Evolutionary conservation across 2,888 invertebrate genomes (phyloP).

Genomic region (Agriopis marginaria): DNA sequence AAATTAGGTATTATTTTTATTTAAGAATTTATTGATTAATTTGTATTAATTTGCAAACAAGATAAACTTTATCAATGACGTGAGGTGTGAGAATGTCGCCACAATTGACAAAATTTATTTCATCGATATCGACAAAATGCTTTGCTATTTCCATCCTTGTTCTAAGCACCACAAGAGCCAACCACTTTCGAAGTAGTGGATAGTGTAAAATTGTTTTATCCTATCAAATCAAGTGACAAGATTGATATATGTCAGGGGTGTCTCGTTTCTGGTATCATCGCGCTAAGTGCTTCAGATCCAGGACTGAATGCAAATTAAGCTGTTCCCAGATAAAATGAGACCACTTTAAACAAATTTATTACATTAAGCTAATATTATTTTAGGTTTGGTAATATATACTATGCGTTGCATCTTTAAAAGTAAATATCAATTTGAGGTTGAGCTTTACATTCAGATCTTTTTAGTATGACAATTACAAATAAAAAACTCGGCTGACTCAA

Average conservation of each 20-base stretch:
- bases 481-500: neutral
- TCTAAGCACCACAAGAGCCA: slow-evolving; percentile 3
- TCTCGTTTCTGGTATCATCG: slow-evolving; percentile 64
- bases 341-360: slow-evolving; percentile 61
- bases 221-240: slow-evolving; percentile 65
- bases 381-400: neutral
- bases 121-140: slow-evolving; percentile 27
- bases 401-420: neutral
- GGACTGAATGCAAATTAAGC: slow-evolving; percentile 70
- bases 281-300: slow-evolving; percentile 71
- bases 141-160: slow-evolving; percentile 21
- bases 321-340: slow-evolving; percentile 50
- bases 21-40: slow-evolving; percentile 31
- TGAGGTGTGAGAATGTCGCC: slow-evolving; percentile 55
- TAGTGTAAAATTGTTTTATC: slow-evolving; percentile 33
- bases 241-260: slow-evolving; percentile 70
- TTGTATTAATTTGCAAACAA: slow-evolving; percentile 44
- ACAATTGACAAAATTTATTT: slow-evolving; percentile 25
- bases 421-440: neutral
- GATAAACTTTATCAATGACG: slow-evolving; percentile 51
- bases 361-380: slow-evolving; percentile 49
- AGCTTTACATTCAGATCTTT: no score
- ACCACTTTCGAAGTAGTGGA: slow-evolving; percentile 21
- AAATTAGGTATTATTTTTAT: neutral
- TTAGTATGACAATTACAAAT: neutral